Base-by-base conservation (phyloP, 1,140 invertebrate species). In the Zaprionus kolodkinae region DNA sequence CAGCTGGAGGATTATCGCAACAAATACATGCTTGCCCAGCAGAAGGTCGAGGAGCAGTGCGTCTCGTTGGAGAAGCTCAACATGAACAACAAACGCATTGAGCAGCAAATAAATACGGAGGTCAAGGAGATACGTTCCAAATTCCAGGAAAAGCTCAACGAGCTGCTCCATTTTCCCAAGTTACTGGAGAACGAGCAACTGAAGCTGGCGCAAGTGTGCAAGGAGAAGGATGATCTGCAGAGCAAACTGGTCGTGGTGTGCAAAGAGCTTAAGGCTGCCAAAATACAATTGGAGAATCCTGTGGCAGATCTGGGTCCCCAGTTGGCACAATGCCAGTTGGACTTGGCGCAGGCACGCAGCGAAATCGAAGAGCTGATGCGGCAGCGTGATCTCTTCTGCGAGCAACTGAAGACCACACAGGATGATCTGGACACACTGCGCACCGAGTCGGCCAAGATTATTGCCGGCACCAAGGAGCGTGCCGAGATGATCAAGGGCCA, bases 131-230 rank as follows among this genome's bases (percentile, higher is more conserved):
- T 96, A 6, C 96, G 96, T 87, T 95, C 95, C 92, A 92, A 94
- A 73, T 96, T 97, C 84, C 95, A 96, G 94, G 96, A 96, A 77
- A 96, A 96, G 91, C 92, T 96, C 7, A 94, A 95, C 71, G 96
- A 96, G 92, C 84, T 96, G 25, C 94, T 95, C 0, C 96, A 96
- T 0, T 93, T 96, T 11, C 96, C 96, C 1, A 95, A 96, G 77
- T 93, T 96, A 10, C 85, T 96, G 45, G 96, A 96, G 82, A 94
- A 95, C 50, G 96, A 96, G 1, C 96, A 96, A 90, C 80, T 95
- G 25, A 95, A 96, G 78, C 77, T 96, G 7, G 95, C 96, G 76
- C 95, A 96, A 84, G 94, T 94, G 0, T 95, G 96, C 81, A 95
- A 96, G 61, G 89, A 92, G n/a, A 91, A 91, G 36, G 91, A 92